These are phyloP conservation scores for Lophura nycthemera DNA, from an alignment of 2,113 vertebrate species.

Conservation along the genomic window DNA sequence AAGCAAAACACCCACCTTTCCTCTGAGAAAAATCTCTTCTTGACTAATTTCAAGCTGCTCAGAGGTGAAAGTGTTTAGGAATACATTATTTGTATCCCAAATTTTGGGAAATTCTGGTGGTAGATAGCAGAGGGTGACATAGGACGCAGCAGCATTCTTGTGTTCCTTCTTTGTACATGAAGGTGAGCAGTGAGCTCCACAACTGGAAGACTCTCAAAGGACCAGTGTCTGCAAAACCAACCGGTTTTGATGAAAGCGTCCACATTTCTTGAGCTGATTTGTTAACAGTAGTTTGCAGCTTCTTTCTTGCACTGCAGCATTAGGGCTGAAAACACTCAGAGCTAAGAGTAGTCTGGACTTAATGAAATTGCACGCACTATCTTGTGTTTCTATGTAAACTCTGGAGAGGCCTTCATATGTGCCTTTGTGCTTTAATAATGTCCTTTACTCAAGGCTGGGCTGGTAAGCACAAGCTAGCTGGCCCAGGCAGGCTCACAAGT, in stretches of 20 bases:
- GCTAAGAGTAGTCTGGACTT: not conserved
- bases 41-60: not conserved
- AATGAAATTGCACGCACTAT: not conserved
- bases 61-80: accelerated
- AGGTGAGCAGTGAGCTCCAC: accelerated
- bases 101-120: not conserved
- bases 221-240: too few species aligned
- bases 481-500: not conserved
- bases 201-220: not conserved
- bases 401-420: not conserved
- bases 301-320: not conserved
- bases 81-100: not conserved
- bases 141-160: not conserved
- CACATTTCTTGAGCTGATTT: not conserved
- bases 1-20: not conserved
- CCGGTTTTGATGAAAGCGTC: not conserved
- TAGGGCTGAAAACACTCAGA: not conserved
- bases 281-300: not conserved
- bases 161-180: not conserved
- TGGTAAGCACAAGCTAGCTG: accelerated
- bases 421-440: not conserved
- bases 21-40: not conserved
- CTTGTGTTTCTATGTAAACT: not conserved
- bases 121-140: not conserved
- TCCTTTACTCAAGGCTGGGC: accelerated